phyloP scores from a whole-genome alignment of 2,888 invertebrate species.

The Junonia oenone region DNA sequence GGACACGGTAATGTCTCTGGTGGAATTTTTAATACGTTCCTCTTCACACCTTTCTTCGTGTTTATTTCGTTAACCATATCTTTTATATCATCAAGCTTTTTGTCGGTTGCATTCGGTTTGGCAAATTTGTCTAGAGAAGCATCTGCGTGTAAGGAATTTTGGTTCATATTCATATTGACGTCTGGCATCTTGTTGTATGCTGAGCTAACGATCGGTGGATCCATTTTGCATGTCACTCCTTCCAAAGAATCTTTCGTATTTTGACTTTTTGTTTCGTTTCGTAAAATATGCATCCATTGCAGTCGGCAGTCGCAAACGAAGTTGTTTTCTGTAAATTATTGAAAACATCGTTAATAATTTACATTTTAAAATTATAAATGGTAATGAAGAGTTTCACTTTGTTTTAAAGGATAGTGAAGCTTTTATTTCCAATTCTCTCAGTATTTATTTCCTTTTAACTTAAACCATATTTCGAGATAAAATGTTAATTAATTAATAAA shows the following conservation, averaged over 20 bases:
- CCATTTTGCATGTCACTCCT: conserved; percentile 85
- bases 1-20: conserved; percentile 67
- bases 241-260: conserved; percentile 84
- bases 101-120: conserved; percentile 57
- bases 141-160: conserved; percentile 57
- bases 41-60: conserved; percentile 54
- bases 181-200: conserved; percentile 67
- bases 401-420: background rate
- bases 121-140: conserved; percentile 57
- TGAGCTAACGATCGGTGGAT: conserved; percentile 68
- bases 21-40: conserved; percentile 60
- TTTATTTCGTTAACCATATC: conserved; percentile 34
- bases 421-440: no score
- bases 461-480: no score
- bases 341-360: background rate
- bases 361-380: background rate
- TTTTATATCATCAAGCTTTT: conserved; percentile 47
- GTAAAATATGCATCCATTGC: conserved; percentile 87
- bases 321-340: conserved; percentile 84
- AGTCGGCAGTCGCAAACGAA: conserved; percentile 91
- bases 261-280: conserved; percentile 86
- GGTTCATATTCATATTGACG: conserved; percentile 56
- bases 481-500: no score
- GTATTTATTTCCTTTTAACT: background rate
- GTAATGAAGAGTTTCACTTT: background rate